phyloP scores from a whole-genome alignment of 2,888 invertebrate genomes.

The Diplolepis rosae region DNA sequence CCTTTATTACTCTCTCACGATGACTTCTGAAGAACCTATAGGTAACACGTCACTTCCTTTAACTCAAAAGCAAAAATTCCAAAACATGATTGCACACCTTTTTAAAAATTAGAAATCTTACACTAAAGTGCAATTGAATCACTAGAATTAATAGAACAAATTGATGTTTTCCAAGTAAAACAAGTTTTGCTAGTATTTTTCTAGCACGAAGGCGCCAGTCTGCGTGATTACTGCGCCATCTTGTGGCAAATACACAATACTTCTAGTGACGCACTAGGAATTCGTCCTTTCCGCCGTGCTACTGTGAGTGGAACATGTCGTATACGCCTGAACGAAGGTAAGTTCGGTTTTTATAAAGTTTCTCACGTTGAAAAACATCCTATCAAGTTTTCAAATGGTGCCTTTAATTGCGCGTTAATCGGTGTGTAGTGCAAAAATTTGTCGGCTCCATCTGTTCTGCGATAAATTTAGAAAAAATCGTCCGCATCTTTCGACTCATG shows the following conservation, averaged over 20 bases:
- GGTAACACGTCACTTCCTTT: not conserved
- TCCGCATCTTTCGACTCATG: conserved; percentile 58
- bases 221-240: conserved; percentile 59
- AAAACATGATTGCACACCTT: not conserved
- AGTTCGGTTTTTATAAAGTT: conserved; percentile 75
- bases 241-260: conserved; percentile 54
- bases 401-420: not conserved
- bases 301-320: conserved; percentile 89
- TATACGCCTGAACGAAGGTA: conserved; percentile 87
- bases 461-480: conserved; percentile 43
- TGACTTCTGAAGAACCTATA: not conserved
- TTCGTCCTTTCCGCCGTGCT: conserved; percentile 83
- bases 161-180: not conserved
- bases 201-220: not conserved
- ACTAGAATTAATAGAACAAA: not conserved
- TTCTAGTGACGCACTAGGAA: conserved; percentile 70
- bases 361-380: conserved; percentile 37
- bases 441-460: conserved; percentile 15
- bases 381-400: not conserved
- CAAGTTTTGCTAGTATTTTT: not conserved
- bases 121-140: not conserved
- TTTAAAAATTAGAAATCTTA: not conserved
- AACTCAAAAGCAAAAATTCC: not conserved
- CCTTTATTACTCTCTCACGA: not conserved
- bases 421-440: conserved; percentile 10